Evolutionary conservation across 92 coral and sea anemone genomes (phyloP), one percentile per base, ranked within the genome.

Genomic region (Hydrozoanthus gracilis): DNA sequence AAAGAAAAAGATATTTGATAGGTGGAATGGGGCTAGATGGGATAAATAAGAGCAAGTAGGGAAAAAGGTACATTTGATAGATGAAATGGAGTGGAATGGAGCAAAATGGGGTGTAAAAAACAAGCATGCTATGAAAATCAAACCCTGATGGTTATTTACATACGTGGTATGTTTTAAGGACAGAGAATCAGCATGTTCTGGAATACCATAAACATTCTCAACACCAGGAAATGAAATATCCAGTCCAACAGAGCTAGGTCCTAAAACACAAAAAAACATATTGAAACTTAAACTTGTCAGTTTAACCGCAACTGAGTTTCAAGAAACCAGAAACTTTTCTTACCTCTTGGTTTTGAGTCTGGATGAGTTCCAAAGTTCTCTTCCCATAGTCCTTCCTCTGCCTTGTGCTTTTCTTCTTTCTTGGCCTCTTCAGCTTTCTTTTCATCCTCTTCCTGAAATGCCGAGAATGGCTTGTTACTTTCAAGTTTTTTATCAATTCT

Each of bases 241-340:
- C 90, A 96, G 69, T 73, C 99, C 99, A 87, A 96, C 95, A 70
- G 99, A 96, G 69, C 96, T 91, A n/a, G 99, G 99, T 4, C 99
- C 99, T 96, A 72, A 4, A 85, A 44, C 0, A 73, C 66, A n/a
- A 65, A 35, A 12, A 79, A 17, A 10, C 15, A 18, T 11, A 49
- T n/a, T 66, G n/a, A 16, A 18, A 60, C 47, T 55, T 6, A 18
- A 48, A 27, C 39, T 27, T 27, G 39, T 27, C 39, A 27, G 39
- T 27, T 27, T 27, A 27, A 27, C 39, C 39, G 39, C 39, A 27
- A 27, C 2, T 27, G 39, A 27, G 2, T 27, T 27, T 27, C 39
- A 27, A 27, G 39, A 27, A 27, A 27, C 39, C 39, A 27, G 39
- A 27, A 27, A 27, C 39, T 27, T 27, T 27, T 27, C 7, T 7